A percentile compares a stretch with the other conserved stretches of the same genome.
phyloP scores from a whole-genome alignment of 2,113 vertebrate species.

The Orientallactaga bullata region DNA sequence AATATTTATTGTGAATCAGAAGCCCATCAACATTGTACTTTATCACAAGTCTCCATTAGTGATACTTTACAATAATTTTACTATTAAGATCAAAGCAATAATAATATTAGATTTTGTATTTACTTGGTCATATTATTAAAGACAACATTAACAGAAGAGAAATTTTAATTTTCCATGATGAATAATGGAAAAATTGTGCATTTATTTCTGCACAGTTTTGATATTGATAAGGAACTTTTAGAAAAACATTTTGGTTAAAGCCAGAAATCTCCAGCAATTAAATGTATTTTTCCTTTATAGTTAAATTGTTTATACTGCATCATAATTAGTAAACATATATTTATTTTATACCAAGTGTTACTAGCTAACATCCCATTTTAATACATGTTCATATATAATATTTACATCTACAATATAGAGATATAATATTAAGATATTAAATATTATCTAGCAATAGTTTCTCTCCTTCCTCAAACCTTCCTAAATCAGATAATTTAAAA shows the following conservation, averaged over 20 bases:
- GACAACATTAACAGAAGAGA: neutral
- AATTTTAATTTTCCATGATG: neutral
- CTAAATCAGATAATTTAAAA: slow-evolving; percentile 50
- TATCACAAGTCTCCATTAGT: neutral
- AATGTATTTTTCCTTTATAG: slow-evolving; percentile 29
- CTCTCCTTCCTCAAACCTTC: neutral
- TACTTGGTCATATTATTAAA: neutral
- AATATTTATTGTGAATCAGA: slow-evolving; percentile 24
- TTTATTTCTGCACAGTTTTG: neutral
- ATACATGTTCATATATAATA: neutral
- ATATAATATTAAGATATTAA: slow-evolving; percentile 46
- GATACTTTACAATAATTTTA: slow-evolving; percentile 27
- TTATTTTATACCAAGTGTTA: slow-evolving; percentile 50
- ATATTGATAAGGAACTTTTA: neutral
- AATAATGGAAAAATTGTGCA: neutral
- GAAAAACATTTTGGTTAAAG: neutral
- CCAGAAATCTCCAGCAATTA: slow-evolving; percentile 4
- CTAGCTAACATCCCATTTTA: slow-evolving; percentile 28
- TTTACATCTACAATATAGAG: neutral
- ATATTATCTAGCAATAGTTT: slow-evolving; percentile 6
- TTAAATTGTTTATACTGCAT: neutral
- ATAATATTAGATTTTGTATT: slow-evolving; percentile 26
- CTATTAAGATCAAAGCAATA: slow-evolving; percentile 4
- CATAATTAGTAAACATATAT: slow-evolving; percentile 31
- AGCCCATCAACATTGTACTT: neutral